A percentile compares a stretch with the other conserved stretches of the same genome.
Evolutionary conservation across 2,888 invertebrate genomes (phyloP).

Genomic region (Brachypterus glaber): DNA sequence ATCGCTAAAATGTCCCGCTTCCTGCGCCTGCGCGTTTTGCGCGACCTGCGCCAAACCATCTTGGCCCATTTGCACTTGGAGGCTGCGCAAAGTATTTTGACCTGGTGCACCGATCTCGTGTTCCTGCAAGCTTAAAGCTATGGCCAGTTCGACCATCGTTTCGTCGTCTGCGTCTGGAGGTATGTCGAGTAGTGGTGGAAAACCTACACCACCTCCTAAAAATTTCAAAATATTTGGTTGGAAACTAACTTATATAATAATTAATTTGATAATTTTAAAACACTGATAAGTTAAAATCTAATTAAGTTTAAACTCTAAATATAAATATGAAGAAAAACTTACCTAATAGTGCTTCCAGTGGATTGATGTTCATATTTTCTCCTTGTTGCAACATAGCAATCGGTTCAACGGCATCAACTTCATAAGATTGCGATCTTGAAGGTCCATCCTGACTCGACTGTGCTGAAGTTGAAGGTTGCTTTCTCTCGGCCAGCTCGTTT

Average conservation of each 20-base stretch:
- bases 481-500: no score
- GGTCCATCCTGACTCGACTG: conserved; percentile 23
- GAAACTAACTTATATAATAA: conserved; percentile 18
- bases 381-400: conserved; percentile 3
- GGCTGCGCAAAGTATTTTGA: conserved; percentile 39
- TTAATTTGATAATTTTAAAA: neutral
- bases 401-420: conserved; percentile 5
- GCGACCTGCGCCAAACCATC: conserved; percentile 25
- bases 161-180: conserved; percentile 96
- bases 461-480: conserved; percentile 16
- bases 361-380: conserved; percentile 26
- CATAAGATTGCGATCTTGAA: conserved; percentile 13
- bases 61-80: conserved; percentile 37
- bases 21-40: conserved; percentile 34
- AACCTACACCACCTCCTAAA: conserved; percentile 43
- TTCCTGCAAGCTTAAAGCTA: conserved; percentile 86
- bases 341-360: conserved; percentile 45
- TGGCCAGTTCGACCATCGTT: conserved; percentile 92
- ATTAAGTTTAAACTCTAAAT: no score
- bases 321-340: no score
- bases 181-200: conserved; percentile 75
- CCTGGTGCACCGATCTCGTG: conserved; percentile 56
- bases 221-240: no score
- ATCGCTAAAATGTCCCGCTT: conserved; percentile 63
- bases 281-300: no score